Base-by-base conservation (phyloP, 2,888 invertebrate genomes). In the Aquatica leii region DNA sequence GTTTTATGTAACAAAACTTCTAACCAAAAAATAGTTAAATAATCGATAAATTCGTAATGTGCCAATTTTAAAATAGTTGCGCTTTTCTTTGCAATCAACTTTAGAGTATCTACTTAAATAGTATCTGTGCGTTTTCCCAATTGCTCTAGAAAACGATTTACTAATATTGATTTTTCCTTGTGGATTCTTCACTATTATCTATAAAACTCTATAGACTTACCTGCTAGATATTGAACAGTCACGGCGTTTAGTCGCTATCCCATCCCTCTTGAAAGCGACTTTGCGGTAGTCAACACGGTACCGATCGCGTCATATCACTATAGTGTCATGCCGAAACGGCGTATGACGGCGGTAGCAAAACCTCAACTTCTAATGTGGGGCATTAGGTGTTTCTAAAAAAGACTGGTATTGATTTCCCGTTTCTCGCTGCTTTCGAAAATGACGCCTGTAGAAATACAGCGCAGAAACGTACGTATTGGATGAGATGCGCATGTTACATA, bases 311-410 rank as follows among this genome's bases (percentile, higher is more conserved):
- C 70, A 71, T 72, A 65, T 62, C 68, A 73, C 71, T 71, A 67
- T 56, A 61, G 65, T 68, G 68, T 66, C 69, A 70, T 69, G 68
- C 68, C 62, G 58, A 58, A 67, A 67, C 67, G 62, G 65, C 57
- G 66, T 62, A 65, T 57, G 70, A 56, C 58, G 64, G 51, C 70
- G 63, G 56, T 65, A 69, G 67, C 59, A 46, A 54, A 60, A 59
- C 66, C 69, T 73, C 68, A 71, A 68, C 68, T 73, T 71, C 69
- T 73, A 76, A 78, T 77, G 76, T 78, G 76, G 78, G 77, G 77
- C 77, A 78, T 74, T 77, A 72, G 78, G 77, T 76, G 74, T 69
- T 72, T 76, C 73, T 73, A 71, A 76, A 77, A 76, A 78, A 73
- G 73, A 71, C 70, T 67, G 68, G 76, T 77, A 77, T 77, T 77